Base-by-base conservation (phyloP, 1,140 invertebrate species). In the Bicyclus anynana region DNA sequence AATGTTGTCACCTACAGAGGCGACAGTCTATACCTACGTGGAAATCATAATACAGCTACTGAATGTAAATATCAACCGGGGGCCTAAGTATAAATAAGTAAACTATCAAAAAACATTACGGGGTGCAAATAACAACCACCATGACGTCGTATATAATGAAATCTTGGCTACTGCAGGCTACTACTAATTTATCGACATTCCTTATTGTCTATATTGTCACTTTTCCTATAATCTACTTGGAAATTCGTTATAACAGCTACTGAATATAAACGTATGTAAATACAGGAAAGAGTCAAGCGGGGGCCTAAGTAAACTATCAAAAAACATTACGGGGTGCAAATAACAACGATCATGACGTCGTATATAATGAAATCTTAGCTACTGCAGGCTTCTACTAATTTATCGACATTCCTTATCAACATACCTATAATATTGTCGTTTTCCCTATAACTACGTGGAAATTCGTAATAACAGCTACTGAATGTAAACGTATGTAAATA, bases 261-360 rank as follows among this genome's bases (percentile, higher is more conserved):
- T 14, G 50, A 20, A 26, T 20, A n/a, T 27, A 40, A 53, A 42
- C 37, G 50, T 49, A 59, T 59, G 56, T 59, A 52, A 59, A 59
- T 59, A 59, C 26, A 29, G 42, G 42, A 55, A 64, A 69, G 64
- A 69, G 58, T 48, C 51, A 62, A 61, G 58, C n/a, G 50, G 67
- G 48, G 56, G 59, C 77, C 78, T 80, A 79, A 77, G 73, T 70
- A 78, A 84, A 86, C 82, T 86, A 84, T 86, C 73, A 84, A 84
- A 84, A 84, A 84, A 79, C 78, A 87, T 87, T 84, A 87, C 84
- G 77, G 84, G 80, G 84, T 87, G 84, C 79, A 87, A 87, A 87
- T 87, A 84, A 84, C 73, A 81, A 84, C 77, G 80, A 87, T 84
- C 76, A 86, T 77, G 77, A 77, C 69, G 78, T 82, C n/a, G n/a